Evolutionary conservation across 2,888 invertebrate species (phyloP), one percentile per base, ranked within the genome.

Genomic region (Pandemis heparana): DNA sequence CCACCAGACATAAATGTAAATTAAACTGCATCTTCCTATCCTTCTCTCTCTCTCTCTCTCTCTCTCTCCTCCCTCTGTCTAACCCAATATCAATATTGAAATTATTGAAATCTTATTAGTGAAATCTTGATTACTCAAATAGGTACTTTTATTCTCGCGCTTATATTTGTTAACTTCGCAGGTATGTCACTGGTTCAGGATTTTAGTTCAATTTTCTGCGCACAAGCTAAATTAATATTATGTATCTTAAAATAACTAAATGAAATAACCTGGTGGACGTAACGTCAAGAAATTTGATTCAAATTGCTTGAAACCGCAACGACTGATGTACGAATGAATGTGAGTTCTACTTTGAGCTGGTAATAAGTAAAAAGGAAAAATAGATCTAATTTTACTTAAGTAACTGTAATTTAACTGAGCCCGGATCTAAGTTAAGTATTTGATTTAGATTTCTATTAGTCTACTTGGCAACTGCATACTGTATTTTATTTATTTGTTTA

Each of bases 401-500:
- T 56, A 56, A 56, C 56, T 56, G 56, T 56, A 56, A 56, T 56
- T 10, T 10, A 8, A 53, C 53, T 23, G 14, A 48, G 39, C 39
- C 48, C 8, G 61, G 61, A 70, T 48, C 60, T n/a, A 51, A 43
- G n/a, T 23, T 48, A 61, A 23, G 23, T 38, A 38, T 65, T 59
- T 48, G 59, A 64, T 60, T 71, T 48, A 65, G 39, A 32, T 65
- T 56, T 23, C 18, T 39, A 59, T 53, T 53, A 16, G 16, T 53
- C 8, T n/a, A 16, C 5, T 53, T 53, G 51, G 16, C 9, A 16
- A 16, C 18, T 9, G 9, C 16, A 7, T 16, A 7, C 9, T 5
- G 5, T 12, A 3, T 16, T 53, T 53, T 53, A 53, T 81, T 82
- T 83, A 85, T 85, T 84, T 84, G 79, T 80, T 82, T 84, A 86